Conservation (phyloP, 2,888 invertebrate genomes). For the Dione juno region DNA sequence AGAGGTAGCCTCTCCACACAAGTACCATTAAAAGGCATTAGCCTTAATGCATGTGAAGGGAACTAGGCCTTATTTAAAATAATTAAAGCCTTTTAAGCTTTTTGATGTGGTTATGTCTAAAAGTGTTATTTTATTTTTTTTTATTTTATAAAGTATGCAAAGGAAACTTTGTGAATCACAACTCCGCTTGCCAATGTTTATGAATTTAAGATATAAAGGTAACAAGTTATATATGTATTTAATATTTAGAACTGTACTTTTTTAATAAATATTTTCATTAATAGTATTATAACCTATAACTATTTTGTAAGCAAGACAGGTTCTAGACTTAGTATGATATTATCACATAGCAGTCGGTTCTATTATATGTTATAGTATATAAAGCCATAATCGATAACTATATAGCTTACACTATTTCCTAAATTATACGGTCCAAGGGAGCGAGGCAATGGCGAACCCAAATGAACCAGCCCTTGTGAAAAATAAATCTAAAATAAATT, state of each 20-base stretch:
- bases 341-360: neutral
- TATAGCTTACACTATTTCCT: constrained; percentile 48
- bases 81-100: neutral
- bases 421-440: constrained; percentile 57
- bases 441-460: constrained; percentile 33
- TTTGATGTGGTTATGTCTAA: neutral
- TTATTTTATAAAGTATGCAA: neutral
- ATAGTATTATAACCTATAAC: no score
- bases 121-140: neutral
- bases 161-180: no score
- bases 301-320: neutral
- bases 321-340: no score
- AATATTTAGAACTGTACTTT: no score
- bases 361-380: neutral
- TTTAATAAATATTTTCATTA: no score
- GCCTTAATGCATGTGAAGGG: constrained; percentile 13
- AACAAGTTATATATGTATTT: no score
- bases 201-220: no score
- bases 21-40: constrained; percentile 5
- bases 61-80: neutral
- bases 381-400: neutral
- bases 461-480: constrained; percentile 41
- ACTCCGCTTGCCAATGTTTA: no score
- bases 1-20: constrained; percentile 6
- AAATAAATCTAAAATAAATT: constrained; percentile 46